Base-by-base conservation (phyloP, 2,888 invertebrate species). In the Caenorhabditis virilis region DNA sequence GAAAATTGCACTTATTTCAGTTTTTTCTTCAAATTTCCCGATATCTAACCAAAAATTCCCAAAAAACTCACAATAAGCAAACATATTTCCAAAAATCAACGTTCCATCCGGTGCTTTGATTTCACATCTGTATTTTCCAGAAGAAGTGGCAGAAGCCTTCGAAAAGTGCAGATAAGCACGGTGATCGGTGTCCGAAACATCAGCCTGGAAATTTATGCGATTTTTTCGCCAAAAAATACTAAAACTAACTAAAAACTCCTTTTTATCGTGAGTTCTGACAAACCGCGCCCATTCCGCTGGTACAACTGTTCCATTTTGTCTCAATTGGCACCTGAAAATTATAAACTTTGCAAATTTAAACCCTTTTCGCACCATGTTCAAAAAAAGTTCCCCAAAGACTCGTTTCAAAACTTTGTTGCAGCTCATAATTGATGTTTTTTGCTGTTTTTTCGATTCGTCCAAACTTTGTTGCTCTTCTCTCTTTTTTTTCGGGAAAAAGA, bases 51-150 rank as follows among this genome's bases (percentile, higher is more conserved):
- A 4, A 11, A 25, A 18, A 16, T 5, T 18, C 7, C n/a, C 5
- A 33, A 53, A 33, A 49, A 47, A 61, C 77, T 63, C 35, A 78
- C 78, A 53, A 56, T 77, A 71, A 7, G 72, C 75, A 42, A 79
- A 78, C 69, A 79, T 68, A 33, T 79, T 79, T 26, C 79, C 78
- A 18, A 55, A 56, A 47, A 77, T 56, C 18, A 55, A 26, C 27
- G 64, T 49, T 26, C 50, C 69, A 33, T 67, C 57, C 2, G 50
- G 46, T 1, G 68, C 60, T 13, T 47, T 71, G 38, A 79, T 71
- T 50, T 77, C 72, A 57, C 79, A 79, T 15, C 73, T 53, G 51
- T 79, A 79, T 42, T 76, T 76, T 38, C 77, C 78, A 2, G 69
- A 58, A 4, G 49, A 42, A 7, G 69, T 63, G 20, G 69, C 67